Base-by-base conservation (phyloP, 2,797 vertebrate genomes). In the Hephaestus fuliginosus region DNA sequence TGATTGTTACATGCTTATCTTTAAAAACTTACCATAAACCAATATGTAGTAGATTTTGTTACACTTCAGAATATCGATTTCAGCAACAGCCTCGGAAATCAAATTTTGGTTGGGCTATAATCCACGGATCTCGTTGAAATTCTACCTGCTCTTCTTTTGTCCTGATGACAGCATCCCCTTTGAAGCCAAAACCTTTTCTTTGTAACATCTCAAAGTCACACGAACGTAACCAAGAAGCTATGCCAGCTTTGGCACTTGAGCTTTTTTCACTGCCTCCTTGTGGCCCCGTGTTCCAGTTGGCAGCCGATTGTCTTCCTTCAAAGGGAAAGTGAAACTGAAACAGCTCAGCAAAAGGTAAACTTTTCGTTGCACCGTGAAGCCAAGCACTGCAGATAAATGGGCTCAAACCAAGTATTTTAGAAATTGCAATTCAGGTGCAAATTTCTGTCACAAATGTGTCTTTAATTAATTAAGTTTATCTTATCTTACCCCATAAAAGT, bases 311-410 rank as follows among this genome's bases (percentile, higher is more conserved):
- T 76, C 64, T 68, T 56, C 8, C 74, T 83, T 72, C 49, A 52
- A 48, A 64, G 63, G 58, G 25, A 63, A 80, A 75, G 53, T 66
- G 61, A 76, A 84, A 74, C 13, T 53, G n/a, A 77, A 78, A 58
- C 18, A 68, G 39, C 52, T 52, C 1, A 76, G n/a, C 20, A 64
- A 48, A 66, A 51, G 18, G 12, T 39, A 25, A 7, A 14, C 18
- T 7, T 61, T 64, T 68, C 39, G 36, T 25, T 51, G 11, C 51
- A 5, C 30, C 3, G 1, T 28, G 30, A 44, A 77, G 60, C 18
- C n/a, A 64, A 70, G 72, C n/a, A 55, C 39, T 43, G 10, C 57
- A 20, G 52, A 76, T 33, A 6, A 52, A 85, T 13, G 30, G 41
- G 53, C 39, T 44, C 46, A 67, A 49, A 55, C 62, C n/a, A 68